Conservation (phyloP, 1,140 invertebrate species). For the Steinernema khuongi region DNA sequence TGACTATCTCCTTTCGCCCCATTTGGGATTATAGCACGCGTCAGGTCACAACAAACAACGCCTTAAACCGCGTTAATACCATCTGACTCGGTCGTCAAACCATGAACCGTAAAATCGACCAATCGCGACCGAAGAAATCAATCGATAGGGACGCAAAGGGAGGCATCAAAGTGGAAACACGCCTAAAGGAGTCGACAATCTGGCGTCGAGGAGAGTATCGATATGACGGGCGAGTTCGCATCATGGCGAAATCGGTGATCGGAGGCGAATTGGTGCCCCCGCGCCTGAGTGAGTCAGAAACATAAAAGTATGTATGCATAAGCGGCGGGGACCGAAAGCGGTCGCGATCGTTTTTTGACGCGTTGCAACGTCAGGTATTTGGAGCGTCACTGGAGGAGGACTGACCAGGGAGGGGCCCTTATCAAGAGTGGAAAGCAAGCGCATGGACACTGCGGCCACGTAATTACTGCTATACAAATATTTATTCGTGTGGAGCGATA, state of each 20-base stretch:
- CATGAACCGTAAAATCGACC: conserved; percentile 4
- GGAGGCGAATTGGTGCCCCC: not conserved
- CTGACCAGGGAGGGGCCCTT: not conserved
- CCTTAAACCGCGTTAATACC: not conserved
- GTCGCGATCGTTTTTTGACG: not conserved
- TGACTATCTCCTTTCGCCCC: too few species aligned
- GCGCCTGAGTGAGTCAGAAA: conserved; percentile 9
- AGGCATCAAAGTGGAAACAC: not conserved
- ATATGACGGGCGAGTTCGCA: not conserved
- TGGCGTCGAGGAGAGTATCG: too few species aligned
- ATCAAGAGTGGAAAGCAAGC: not conserved
- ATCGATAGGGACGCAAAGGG: not conserved
- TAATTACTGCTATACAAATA: not conserved
- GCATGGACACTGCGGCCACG: not conserved
- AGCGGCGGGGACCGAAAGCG: not conserved
- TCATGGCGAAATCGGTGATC: not conserved
- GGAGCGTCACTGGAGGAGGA: not conserved
- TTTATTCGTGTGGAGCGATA: not conserved
- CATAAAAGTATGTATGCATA: conserved; percentile 3
- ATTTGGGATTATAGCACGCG: too few species aligned
- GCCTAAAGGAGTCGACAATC: not conserved
- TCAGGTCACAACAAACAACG: too few species aligned
- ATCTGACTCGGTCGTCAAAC: not conserved
- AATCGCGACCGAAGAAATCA: not conserved
- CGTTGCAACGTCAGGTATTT: not conserved